Base-by-base conservation (phyloP, 1,140 invertebrate genomes). In the Vanessa atalanta region DNA sequence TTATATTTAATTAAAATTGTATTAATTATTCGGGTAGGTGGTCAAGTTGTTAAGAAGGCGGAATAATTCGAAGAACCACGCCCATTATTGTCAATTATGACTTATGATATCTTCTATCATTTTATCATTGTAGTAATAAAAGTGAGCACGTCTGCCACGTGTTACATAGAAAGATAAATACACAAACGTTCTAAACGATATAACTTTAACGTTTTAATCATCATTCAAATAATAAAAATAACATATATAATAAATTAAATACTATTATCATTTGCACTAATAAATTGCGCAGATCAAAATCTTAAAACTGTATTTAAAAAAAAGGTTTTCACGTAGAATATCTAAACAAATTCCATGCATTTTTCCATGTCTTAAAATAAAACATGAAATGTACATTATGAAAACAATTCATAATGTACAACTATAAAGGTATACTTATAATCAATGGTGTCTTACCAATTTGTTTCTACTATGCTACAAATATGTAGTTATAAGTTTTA, bases 21-120 rank as follows among this genome's bases (percentile, higher is more conserved):
- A 51, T 51, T 51, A 51, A 15, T 51, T n/a, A 51, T 51, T n/a
- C n/a, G 48, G 48, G 48, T 14, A 14, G 77, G 79, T 83, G 37
- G 7, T 43, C 37, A 43, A 81, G 84, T 84, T 80, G 85, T 89
- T 87, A 83, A 86, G 83, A 85, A 85, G 88, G 87, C 85, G 86
- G 84, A 87, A 84, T 86, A 88, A 88, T 88, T 79, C 76, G 64
- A 43, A 75, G 81, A 73, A 84, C 81, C 77, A 87, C 84, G 83
- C 86, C 87, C 78, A 81, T 83, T 79, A 72, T 69, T 76, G 37
- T 43, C 37, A 43, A 9, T 43, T 43, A 43, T 43, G 37, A 43
- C 9, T 43, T 43, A 43, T 43, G 9, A 43, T 14, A 51, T 51
- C 11, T 51, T 51, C 37, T 43, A 43, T 43, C 6, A 43, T 51